Base-by-base conservation (phyloP, 2,797 vertebrate genomes). In the Intellagama lesueurii region DNA sequence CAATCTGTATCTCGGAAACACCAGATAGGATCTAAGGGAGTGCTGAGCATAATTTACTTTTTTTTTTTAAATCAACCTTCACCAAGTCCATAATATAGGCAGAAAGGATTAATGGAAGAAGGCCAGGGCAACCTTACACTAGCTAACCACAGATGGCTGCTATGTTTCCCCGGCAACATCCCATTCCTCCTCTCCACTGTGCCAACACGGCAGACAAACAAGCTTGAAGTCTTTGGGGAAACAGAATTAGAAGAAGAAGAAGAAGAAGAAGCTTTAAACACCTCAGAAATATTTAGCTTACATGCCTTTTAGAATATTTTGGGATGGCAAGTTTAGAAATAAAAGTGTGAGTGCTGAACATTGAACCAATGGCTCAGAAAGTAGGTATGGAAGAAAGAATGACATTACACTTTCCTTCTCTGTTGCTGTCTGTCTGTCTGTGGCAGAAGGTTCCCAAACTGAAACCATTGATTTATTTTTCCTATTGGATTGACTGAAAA, bases 191-290 rank as follows among this genome's bases (percentile, higher is more conserved):
- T 69, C 28, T 7, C 16, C 32, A 69, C 26, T 56, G 79, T 79
- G 49, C 49, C 73, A 88, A 87, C 82, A 56, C 83, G 76, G 82
- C 52, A 90, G 17, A 83, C 8, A 77, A 83, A 66, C 49, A 28
- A 69, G 35, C 85, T 79, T 75, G 69, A 89, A 77, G 47, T 81
- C 81, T 93, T 93, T 64, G 75, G 90, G 77, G 24, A n/a, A 68
- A 89, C 52, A 14, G 44, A 70, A 73, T 72, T 86, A 89, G 40
- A 8, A 89, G 22, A 89, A 87, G 83, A 83, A 92, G 1, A 72
- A n/a, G n/a, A 77, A 60, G 35, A 52, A 90, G 32, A 84, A 94
- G 47, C 22, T 7, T 47, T 86, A 85, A 92, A 88, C 14, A 87
- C 92, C 16, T 92, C 66, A 91, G 78, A n/a, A 0, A 84, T 86